A percentile compares a stretch with the other conserved stretches of the same genome.
These are phyloP conservation scores for Ornithoptera alexandrae DNA, from an alignment of 2,888 invertebrate species.

Conservation along the genomic window DNA sequence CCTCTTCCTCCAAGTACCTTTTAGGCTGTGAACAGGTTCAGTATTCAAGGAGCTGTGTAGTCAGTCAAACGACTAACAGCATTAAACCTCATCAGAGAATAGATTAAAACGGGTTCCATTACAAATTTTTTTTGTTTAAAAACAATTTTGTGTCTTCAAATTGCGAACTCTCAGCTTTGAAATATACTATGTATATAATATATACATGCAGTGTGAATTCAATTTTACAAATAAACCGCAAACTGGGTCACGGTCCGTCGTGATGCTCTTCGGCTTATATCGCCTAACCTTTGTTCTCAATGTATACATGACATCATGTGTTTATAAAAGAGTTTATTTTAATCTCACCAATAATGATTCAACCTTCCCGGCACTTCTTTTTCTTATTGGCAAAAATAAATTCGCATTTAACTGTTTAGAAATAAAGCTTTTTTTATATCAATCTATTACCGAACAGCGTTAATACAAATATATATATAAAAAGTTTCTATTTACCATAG, in stretches of 20 bases:
- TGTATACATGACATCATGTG: slow-evolving; percentile 36
- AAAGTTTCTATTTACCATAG: background rate
- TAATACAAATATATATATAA: background rate
- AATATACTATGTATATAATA: background rate
- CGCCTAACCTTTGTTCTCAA: slow-evolving; percentile 37
- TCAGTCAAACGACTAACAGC: no score
- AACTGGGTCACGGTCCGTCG: slow-evolving; percentile 69
- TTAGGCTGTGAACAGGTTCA: no score
- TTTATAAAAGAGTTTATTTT: slow-evolving; percentile 21
- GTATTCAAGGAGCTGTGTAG: no score
- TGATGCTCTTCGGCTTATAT: slow-evolving; percentile 53
- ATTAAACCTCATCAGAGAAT: no score
- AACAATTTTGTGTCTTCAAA: no score
- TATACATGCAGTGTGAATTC: slow-evolving; percentile 40
- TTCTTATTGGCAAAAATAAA: background rate
- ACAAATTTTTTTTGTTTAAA: no score
- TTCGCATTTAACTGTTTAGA: background rate
- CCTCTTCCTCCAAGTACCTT: no score
- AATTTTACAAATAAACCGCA: slow-evolving; percentile 61
- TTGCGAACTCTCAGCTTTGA: no score
- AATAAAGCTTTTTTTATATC: background rate
- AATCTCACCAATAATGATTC: slow-evolving; percentile 13
- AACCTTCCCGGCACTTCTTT: background rate
- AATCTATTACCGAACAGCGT: background rate
- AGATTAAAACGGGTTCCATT: no score